Evolutionary conservation across 2,113 vertebrate genomes (phyloP).

Genomic region (Accipiter cooperii): DNA sequence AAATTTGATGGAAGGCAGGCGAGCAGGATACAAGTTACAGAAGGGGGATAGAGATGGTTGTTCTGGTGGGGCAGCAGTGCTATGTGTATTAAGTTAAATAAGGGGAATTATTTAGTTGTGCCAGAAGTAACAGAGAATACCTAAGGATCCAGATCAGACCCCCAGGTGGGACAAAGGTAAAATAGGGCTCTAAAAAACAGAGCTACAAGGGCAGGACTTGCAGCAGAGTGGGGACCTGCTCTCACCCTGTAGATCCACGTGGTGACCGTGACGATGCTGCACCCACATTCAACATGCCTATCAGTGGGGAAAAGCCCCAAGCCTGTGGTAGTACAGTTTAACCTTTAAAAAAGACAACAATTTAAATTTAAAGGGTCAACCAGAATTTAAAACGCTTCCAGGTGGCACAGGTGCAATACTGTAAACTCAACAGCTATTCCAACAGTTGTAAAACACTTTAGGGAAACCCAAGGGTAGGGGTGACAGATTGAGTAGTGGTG

Average conservation of each 20-base stretch:
- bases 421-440: neutral
- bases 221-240: neutral
- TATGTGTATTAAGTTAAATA: neutral
- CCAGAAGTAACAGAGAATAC: neutral
- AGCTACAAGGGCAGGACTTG: neutral
- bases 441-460: neutral
- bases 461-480: neutral
- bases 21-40: neutral
- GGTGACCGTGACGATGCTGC: rapidly evolving
- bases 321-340: neutral
- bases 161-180: neutral
- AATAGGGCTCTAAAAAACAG: neutral
- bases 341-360: neutral
- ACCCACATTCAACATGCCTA: neutral
- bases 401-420: neutral
- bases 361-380: neutral
- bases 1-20: neutral
- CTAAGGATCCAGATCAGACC: neutral
- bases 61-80: neutral
- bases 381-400: neutral
- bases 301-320: neutral
- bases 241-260: neutral
- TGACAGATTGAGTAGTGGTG: neutral
- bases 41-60: neutral
- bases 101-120: neutral